Evolutionary conservation across 2,113 vertebrate species (phyloP), one percentile per base, ranked within the genome.

Genomic region (Ammospiza nelsoni): DNA sequence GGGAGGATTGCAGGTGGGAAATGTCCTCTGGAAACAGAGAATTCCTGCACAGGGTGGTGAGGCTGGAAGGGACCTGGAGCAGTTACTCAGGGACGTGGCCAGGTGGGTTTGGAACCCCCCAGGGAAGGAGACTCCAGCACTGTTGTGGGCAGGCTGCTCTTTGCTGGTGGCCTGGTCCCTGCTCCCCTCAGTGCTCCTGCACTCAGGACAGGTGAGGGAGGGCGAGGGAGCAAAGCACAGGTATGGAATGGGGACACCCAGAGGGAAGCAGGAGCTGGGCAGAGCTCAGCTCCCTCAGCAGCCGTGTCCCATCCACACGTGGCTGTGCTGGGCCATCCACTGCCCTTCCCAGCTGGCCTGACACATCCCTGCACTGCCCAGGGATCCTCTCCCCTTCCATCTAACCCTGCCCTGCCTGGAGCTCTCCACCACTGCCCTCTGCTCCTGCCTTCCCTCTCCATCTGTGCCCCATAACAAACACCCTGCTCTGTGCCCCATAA

Each of bases 221-320:
- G 31, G 1, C 20, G 37, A 58, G 65, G 82, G 43, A 28, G 19
- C 0, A 0, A 28, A 39, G 71, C 57, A 9, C 18, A 3, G 46
- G 4, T 33, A 5, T 0, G 12, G 72, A 4, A 21, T 20, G 43
- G 71, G 43, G 43, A 15, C 24, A 39, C 6, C 9, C 28, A 43
- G 41, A 43, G 41, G 41, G 41, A 16, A 43, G 6, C 68, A 7
- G 37, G 49, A n/a, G 35, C 44, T 74, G 46, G 23, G 41, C 12
- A 0, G 1, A 2, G 55, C 12, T 35, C 44, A 9, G 6, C 29
- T 31, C 23, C 63, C 22, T 28, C 35, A 16, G n/a, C 9, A 12
- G 16, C 12, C 9, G 0, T 4, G 29, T 25, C 85, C 93, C 27
- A 8, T 6, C 48, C 22, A 0, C 72, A 0, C 1, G 1, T 3